A percentile compares a stretch with the other conserved stretches of the same genome.
Evolutionary conservation across 2,888 invertebrate genomes (phyloP).

Genomic region (Xestobium rufovillosum): DNA sequence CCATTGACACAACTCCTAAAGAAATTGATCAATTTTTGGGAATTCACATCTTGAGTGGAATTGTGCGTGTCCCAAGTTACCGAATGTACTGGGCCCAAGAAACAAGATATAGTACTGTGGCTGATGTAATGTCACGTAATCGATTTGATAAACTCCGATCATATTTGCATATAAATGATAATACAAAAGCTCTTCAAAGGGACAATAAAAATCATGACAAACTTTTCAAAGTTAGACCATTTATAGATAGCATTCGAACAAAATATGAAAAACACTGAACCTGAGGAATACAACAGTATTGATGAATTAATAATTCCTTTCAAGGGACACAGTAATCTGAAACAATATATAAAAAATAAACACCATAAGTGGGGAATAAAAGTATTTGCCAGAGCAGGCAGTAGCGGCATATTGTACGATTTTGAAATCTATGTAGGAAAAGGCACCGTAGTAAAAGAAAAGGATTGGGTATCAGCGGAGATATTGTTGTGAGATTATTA

Average conservation of each 20-base stretch:
- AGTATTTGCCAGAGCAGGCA: slow-evolving; percentile 26
- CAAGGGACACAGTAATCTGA: slow-evolving; percentile 26
- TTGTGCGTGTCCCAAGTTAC: slow-evolving; percentile 24
- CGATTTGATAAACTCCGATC: slow-evolving; percentile 21
- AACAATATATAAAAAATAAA: slow-evolving; percentile 27
- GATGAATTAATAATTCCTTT: slow-evolving; percentile 31
- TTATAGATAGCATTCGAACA: slow-evolving; percentile 18
- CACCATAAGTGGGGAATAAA: slow-evolving; percentile 28
- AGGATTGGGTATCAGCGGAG: slow-evolving; percentile 21
- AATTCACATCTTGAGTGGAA: slow-evolving; percentile 22
- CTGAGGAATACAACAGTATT: slow-evolving; percentile 26
- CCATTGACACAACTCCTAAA: slow-evolving; percentile 16
- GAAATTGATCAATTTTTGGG: slow-evolving; percentile 25
- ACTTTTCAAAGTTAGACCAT: slow-evolving; percentile 24
- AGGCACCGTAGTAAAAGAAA: slow-evolving; percentile 15
- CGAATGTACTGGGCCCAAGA: slow-evolving; percentile 25
- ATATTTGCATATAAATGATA: slow-evolving; percentile 19
- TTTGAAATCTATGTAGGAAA: slow-evolving; percentile 29
- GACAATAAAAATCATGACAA: slow-evolving; percentile 20
- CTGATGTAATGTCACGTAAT: slow-evolving; percentile 25
- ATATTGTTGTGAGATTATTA: slow-evolving; percentile 19
- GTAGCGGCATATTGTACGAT: slow-evolving; percentile 27
- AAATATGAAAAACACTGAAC: slow-evolving; percentile 24
- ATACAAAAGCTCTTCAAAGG: slow-evolving; percentile 13
- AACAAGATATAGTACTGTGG: slow-evolving; percentile 22